Evolutionary conservation across 2,888 invertebrate genomes (phyloP).

Genomic region (Drosophila pseudotakahashii): DNA sequence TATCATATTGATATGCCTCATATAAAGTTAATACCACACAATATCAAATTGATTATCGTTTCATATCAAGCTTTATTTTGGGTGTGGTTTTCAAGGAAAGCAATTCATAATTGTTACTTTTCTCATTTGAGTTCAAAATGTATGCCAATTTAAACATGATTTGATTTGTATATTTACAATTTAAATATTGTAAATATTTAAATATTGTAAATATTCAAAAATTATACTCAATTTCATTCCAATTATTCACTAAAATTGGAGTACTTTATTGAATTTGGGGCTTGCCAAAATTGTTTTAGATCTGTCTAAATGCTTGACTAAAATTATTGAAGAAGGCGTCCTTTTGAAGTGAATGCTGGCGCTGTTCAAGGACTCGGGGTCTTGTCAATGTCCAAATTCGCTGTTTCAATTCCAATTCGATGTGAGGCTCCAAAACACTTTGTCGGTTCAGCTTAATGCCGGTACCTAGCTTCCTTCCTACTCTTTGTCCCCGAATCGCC

Average conservation of each 20-base stretch:
- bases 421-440: conserved; percentile 33
- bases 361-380: neutral
- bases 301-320: neutral
- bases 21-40: too few species aligned
- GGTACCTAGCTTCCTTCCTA: conserved; percentile 9
- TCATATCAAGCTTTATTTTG: too few species aligned
- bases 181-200: too few species aligned
- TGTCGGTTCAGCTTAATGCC: conserved; percentile 43
- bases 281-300: neutral
- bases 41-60: too few species aligned
- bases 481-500: conserved; percentile 25
- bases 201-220: too few species aligned
- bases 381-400: conserved; percentile 38
- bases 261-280: neutral
- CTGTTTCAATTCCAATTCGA: conserved; percentile 37
- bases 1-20: too few species aligned
- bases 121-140: too few species aligned
- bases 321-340: neutral
- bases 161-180: too few species aligned
- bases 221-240: too few species aligned
- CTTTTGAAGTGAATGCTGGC: conserved; percentile 11
- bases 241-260: neutral
- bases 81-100: too few species aligned
- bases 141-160: too few species aligned
- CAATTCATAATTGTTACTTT: too few species aligned